These are phyloP conservation scores for Erebia epiphron DNA, from an alignment of 2,888 invertebrate species.

Conservation along the genomic window DNA sequence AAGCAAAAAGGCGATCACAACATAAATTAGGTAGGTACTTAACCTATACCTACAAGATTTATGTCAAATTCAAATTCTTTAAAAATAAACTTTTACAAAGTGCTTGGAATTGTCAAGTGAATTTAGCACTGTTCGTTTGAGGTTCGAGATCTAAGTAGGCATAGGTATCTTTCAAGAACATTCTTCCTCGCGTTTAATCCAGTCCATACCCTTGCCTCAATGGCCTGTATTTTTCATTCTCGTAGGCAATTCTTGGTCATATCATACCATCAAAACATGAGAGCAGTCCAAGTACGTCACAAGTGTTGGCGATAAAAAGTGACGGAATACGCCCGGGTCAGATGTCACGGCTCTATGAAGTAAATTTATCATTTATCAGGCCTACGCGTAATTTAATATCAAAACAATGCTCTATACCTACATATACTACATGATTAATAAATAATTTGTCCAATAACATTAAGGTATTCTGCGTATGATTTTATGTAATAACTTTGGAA, in stretches of 20 bases:
- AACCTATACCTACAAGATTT: too few species aligned
- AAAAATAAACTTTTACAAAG: too few species aligned
- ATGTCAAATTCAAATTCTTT: too few species aligned
- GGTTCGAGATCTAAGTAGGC: too few species aligned
- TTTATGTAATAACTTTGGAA: not conserved
- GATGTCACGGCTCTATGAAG: slow-evolving; percentile 35
- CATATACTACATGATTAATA: not conserved
- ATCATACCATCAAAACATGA: slow-evolving; percentile 6
- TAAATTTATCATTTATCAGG: slow-evolving; percentile 31
- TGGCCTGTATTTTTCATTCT: not conserved
- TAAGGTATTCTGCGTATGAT: not conserved
- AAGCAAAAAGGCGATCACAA: too few species aligned
- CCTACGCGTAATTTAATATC: slow-evolving; percentile 35
- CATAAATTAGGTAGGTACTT: too few species aligned
- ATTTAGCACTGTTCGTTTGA: too few species aligned
- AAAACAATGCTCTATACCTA: slow-evolving; percentile 23
- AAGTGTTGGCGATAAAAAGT: slow-evolving; percentile 37
- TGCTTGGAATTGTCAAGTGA: too few species aligned
- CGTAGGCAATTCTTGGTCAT: too few species aligned
- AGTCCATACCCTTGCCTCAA: too few species aligned
- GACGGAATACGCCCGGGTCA: slow-evolving; percentile 35
- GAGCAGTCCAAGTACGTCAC: slow-evolving; percentile 28
- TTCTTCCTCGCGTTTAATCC: too few species aligned
- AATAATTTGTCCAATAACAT: slow-evolving; percentile 2
- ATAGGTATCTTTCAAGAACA: too few species aligned